phyloP scores from a whole-genome alignment of 2,888 invertebrate species.

The Yponomeuta cagnagella region DNA sequence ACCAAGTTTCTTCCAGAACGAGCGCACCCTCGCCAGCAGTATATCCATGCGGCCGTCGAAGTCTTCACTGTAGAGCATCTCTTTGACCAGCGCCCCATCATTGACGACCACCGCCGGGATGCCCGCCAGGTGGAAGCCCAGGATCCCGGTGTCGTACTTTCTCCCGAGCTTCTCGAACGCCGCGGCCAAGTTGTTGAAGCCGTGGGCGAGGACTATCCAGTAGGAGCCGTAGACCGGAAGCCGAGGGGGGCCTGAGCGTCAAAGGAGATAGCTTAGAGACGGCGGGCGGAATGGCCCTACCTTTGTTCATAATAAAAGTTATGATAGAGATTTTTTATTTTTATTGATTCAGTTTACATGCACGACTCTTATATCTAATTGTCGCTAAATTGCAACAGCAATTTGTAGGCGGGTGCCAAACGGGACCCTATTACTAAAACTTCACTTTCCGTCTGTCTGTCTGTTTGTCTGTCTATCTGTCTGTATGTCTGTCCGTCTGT shows the following conservation, averaged over 20 bases:
- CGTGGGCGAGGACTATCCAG: constrained; percentile 70
- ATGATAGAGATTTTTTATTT: not conserved
- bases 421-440: too few species aligned
- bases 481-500: too few species aligned
- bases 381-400: too few species aligned
- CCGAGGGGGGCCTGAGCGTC: constrained; percentile 73
- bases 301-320: not conserved
- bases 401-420: too few species aligned
- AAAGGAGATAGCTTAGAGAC: not conserved
- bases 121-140: constrained; percentile 75
- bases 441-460: too few species aligned
- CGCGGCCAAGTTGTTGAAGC: constrained; percentile 67
- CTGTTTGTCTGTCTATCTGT: too few species aligned
- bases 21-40: constrained; percentile 63
- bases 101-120: constrained; percentile 68
- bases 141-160: constrained; percentile 75
- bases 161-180: constrained; percentile 66
- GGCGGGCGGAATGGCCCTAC: not conserved
- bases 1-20: constrained; percentile 74
- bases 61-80: constrained; percentile 74
- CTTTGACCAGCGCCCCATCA: constrained; percentile 70
- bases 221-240: constrained; percentile 79
- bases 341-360: too few species aligned
- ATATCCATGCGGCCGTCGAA: constrained; percentile 78
- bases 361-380: too few species aligned